Base-by-base conservation (phyloP, 2,113 vertebrate species). In the Nibea coibor region DNA sequence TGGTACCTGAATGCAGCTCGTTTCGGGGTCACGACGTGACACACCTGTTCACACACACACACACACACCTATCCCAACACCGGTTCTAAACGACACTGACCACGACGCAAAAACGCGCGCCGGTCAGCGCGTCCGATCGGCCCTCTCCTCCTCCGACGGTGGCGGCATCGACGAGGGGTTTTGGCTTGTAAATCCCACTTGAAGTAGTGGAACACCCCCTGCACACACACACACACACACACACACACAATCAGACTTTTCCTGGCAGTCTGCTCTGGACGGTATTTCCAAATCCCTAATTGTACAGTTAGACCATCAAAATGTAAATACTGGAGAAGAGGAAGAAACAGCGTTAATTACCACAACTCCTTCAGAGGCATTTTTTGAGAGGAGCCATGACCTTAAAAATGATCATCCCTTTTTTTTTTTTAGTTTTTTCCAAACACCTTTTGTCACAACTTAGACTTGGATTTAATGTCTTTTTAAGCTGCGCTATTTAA, bases 211-310 rank as follows among this genome's bases (percentile, higher is more conserved):
- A 35, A 35, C 35, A 35, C 35, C 35, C 63, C 26, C 10, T 9
- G 1, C 15, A 17, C 20, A 6, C 39, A 22, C 43, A 50, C 57
- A 58, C n/a, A 62, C 76, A 47, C 42, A 61, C 22, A 75, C 35
- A 63, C 35, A 78, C 64, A 71, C 17, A 57, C 12, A 28, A 54
- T 59, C 31, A 69, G 9, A 61, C 63, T 4, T 45, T 2, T 42
- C 47, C 53, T 71, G 45, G 78, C 68, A 83, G 72, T 69, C 64
- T 94, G 79, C 93, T 75, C 92, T 92, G 93, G 94, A 93, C 94
- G 85, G 92, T 78, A 91, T 96, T 95, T 94, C 91, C 93, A 93
- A 94, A 94, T 90, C 74, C 89, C 92, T 93, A 94, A 94, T 95
- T 94, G 88, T 87, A 89, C 92, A 92, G 42, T 93, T 91, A 89